Percentiles rank a stretch among this genome's conserved stretches.
Conservation (phyloP, 2,888 invertebrate genomes). For the Parthenolecanium corni region DNA sequence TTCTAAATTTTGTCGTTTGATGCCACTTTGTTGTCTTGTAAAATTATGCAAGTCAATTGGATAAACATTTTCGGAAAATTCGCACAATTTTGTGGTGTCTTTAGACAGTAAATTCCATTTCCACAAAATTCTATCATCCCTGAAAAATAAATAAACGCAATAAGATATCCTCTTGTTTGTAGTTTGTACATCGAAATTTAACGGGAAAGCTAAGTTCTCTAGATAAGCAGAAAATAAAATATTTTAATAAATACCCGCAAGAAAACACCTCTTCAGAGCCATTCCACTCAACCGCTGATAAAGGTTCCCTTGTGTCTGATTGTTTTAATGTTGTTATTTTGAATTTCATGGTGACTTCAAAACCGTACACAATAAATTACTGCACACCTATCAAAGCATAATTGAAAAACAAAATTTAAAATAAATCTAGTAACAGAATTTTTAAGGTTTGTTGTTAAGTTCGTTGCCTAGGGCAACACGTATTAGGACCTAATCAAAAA, state of each 20-base stretch:
- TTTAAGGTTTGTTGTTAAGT: no score
- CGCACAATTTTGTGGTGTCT: slow-evolving; percentile 63
- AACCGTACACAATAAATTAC: no score
- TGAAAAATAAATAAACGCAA: slow-evolving; percentile 40
- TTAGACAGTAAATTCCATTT: slow-evolving; percentile 77
- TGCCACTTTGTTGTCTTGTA: slow-evolving; percentile 44
- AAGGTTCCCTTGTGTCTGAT: slow-evolving; percentile 2
- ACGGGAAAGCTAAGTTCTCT: not conserved
- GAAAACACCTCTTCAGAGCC: slow-evolving; percentile 88
- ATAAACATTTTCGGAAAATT: slow-evolving; percentile 69
- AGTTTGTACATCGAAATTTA: no score
- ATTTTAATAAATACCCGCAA: slow-evolving; percentile 51
- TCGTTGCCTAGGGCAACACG: no score
- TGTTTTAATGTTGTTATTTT: slow-evolving; percentile 23
- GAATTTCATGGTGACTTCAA: slow-evolving; percentile 17
- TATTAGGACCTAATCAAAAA: no score
- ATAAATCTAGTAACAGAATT: no score
- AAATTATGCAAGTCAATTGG: slow-evolving; percentile 86
- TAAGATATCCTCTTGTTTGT: no score
- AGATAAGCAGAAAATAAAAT: not conserved
- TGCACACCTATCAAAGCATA: no score
- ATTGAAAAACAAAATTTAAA: no score
- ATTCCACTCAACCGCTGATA: slow-evolving; percentile 65
- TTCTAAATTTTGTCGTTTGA: slow-evolving; percentile 48
- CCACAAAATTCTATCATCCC: slow-evolving; percentile 83